These are phyloP conservation scores for Luffia ferchaultella DNA, from an alignment of 2,888 invertebrate species.

Conservation along the genomic window DNA sequence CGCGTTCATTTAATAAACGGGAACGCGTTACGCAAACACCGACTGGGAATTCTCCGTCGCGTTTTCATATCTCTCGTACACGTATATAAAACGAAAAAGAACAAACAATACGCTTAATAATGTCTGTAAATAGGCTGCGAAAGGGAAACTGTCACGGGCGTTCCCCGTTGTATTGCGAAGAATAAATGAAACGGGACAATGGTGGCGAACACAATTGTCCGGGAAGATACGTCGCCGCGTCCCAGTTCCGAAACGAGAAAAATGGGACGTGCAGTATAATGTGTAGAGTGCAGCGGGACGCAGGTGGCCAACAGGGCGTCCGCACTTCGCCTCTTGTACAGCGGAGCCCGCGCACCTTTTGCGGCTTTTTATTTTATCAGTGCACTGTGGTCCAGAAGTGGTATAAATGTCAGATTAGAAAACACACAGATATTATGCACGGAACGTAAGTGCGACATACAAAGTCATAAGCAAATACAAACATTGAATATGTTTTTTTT, in stretches of 20 bases:
- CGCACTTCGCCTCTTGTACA: no score
- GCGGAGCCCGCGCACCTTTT: no score
- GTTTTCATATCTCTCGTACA: background rate
- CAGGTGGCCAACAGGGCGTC: slow-evolving; percentile 51
- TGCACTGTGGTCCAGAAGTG: no score
- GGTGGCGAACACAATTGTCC: slow-evolving; percentile 50
- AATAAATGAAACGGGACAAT: slow-evolving; percentile 56
- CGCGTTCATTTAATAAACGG: background rate
- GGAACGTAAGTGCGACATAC: no score
- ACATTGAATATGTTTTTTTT: no score
- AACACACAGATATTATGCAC: no score
- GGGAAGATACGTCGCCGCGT: slow-evolving; percentile 42
- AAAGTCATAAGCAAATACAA: no score
- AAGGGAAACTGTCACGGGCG: slow-evolving; percentile 33
- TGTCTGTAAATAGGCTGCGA: slow-evolving; percentile 23
- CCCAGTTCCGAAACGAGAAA: slow-evolving; percentile 51
- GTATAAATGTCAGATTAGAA: no score
- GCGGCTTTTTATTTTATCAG: no score
- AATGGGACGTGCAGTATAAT: no score
- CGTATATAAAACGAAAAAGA: background rate
- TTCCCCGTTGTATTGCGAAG: slow-evolving; percentile 22
- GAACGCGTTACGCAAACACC: background rate
- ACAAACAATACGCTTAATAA: slow-evolving; percentile 17
- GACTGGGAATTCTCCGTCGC: background rate
- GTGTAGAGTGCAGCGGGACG: no score